phyloP scores from a whole-genome alignment of 2,113 vertebrate genomes.

The Phyllopteryx taeniolatus region DNA sequence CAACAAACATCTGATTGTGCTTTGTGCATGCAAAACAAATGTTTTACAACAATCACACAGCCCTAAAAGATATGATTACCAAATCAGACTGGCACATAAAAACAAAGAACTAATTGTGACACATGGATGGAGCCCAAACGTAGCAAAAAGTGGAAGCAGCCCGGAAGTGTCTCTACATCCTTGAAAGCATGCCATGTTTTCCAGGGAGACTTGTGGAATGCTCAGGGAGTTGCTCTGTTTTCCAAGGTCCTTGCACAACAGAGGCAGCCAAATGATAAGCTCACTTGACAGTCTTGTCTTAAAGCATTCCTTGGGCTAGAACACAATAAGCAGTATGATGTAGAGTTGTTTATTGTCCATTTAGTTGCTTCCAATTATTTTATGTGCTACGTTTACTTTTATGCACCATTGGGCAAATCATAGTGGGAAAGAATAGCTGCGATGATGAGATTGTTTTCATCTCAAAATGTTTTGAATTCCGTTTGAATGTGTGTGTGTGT shows the following conservation, averaged over 20 bases:
- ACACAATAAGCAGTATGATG: conserved; percentile 9
- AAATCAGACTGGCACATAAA: conserved; percentile 9
- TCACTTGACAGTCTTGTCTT: conserved; percentile 24
- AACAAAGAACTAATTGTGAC: not conserved
- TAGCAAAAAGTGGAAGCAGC: not conserved
- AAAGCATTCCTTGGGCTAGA: conserved; percentile 18
- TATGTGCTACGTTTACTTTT: conserved; percentile 1
- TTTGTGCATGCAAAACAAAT: not conserved
- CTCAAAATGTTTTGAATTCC: not conserved
- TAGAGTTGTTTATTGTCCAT: not conserved
- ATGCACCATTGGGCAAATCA: not conserved
- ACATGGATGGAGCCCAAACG: not conserved
- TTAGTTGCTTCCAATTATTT: conserved; percentile 1
- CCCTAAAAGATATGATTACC: not conserved
- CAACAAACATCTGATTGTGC: conserved; percentile 4
- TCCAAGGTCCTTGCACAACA: conserved; percentile 25
- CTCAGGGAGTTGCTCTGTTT: conserved; percentile 25
- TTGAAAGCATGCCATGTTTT: conserved; percentile 34
- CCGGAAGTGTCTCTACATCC: conserved; percentile 29
- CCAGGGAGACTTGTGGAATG: conserved; percentile 16
- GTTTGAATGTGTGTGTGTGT: not conserved
- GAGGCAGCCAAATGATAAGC: conserved; percentile 31
- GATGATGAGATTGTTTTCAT: not conserved
- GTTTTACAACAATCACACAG: conserved; percentile 6
- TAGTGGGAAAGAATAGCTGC: not conserved